phyloP scores from a whole-genome alignment of 2,113 vertebrate species.

The Turdus rufiventris region DNA sequence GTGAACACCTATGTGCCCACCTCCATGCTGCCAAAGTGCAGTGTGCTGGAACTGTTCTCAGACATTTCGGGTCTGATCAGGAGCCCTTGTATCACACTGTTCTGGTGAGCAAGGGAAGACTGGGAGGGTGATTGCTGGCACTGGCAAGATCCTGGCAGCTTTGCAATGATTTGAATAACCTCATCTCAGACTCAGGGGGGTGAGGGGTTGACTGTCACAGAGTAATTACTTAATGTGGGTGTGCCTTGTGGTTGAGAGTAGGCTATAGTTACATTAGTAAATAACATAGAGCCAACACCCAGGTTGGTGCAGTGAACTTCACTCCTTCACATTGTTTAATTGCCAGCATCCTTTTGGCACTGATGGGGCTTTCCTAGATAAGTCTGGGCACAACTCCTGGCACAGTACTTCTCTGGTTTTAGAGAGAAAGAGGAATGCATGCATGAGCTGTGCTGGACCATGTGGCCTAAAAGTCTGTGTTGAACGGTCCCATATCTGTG shows the following conservation, averaged over 20 bases:
- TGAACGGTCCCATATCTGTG: background rate
- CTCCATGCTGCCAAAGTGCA: background rate
- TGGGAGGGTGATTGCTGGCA: background rate
- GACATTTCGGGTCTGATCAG: background rate
- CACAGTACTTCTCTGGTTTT: background rate
- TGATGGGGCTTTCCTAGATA: background rate
- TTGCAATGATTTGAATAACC: background rate
- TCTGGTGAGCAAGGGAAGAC: background rate
- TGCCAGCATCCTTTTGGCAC: background rate
- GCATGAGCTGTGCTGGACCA: background rate
- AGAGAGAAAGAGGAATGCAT: background rate
- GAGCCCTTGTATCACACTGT: background rate
- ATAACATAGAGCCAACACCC: background rate
- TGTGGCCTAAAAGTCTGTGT: background rate
- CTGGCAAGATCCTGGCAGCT: background rate
- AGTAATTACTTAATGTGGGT: background rate
- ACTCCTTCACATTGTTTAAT: background rate
- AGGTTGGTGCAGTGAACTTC: background rate
- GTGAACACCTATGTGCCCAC: background rate
- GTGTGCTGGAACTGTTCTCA: accelerated
- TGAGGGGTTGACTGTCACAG: background rate
- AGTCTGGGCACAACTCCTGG: background rate
- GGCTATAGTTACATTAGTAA: background rate
- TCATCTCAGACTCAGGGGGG: background rate
- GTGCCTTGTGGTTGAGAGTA: background rate